These are phyloP conservation scores for Xenops minutus DNA, from an alignment of 2,797 vertebrate species.

Conservation along the genomic window DNA sequence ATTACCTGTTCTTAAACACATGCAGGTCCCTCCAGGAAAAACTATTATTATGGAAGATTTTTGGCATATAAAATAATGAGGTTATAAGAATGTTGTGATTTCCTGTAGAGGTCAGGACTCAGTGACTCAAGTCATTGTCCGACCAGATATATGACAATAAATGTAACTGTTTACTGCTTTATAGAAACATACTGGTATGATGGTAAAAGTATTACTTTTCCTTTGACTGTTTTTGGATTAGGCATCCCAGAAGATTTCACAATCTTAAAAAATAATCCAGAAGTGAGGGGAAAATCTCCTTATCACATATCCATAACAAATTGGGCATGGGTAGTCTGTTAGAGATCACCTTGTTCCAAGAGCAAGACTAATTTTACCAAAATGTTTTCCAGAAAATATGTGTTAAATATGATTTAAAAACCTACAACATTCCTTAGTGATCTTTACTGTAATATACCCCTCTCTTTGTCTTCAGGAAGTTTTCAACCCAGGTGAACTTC, in stretches of 20 bases:
- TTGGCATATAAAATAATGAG: background rate
- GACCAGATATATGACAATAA: background rate
- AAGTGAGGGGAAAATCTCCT: background rate
- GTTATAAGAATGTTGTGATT: background rate
- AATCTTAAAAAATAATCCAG: background rate
- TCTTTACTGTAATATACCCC: background rate
- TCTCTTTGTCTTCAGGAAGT: background rate
- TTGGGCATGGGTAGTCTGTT: background rate
- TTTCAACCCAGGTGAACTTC: background rate
- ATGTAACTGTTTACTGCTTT: background rate
- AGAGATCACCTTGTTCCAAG: background rate
- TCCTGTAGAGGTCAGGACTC: background rate
- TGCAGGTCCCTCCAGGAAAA: background rate
- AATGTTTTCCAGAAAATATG: background rate
- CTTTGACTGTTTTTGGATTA: background rate
- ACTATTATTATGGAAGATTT: background rate
- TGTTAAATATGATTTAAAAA: background rate
- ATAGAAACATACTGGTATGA: background rate
- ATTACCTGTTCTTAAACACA: background rate
- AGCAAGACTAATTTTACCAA: background rate
- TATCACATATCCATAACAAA: background rate
- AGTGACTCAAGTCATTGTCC: background rate
- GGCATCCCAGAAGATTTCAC: background rate
- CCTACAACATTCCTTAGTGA: background rate
- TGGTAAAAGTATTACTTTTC: background rate